Base-by-base conservation (phyloP, 2,113 vertebrate species). In the Sterrhoptilus dennistouni region DNA sequence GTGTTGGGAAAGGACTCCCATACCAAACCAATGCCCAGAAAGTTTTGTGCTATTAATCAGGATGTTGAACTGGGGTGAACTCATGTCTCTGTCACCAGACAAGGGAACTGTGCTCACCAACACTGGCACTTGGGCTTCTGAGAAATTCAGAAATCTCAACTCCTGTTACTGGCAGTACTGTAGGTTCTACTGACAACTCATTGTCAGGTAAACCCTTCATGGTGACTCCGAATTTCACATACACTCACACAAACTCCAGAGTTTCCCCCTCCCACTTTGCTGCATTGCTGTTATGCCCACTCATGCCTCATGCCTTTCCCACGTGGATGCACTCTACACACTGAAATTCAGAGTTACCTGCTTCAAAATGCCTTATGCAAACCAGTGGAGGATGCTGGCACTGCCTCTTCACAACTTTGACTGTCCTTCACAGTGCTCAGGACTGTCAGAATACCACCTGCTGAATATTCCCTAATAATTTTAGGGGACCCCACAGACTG, bases 261-360 rank as follows among this genome's bases (percentile, higher is more conserved):
- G n/a, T 29, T 49, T 44, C n/a, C 22, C 28, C 22, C 25, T 5
- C 8, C 42, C 0, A 0, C 22, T 76, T 57, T 0, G 0, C 28
- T 64, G 52, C 21, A 12, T 2, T 53, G 14, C 22, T 61, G 16
- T 18, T 69, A 36, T 12, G 12, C 7, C 14, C 10, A 4, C 11
- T 31, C 11, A 27, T 11, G 10, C 31, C 17, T 44, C 2, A 5
- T 53, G 49, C 20, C 79, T 60, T 88, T 83, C 70, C 71, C n/a
- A 57, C 42, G 71, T 15, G 53, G 25, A 61, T 36, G 33, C 12
- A 15, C 7, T n/a, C 17, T 52, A 65, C 7, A 0, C 9, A 11
- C 23, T 42, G 23, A 64, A 90, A 88, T 50, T 36, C 60, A 40
- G 31, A 69, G 31, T 40, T 45, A 47, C 3, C 29, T 50, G 45